Evolutionary conservation across 37 sponge, comb jelly and placozoan species (phyloP), one percentile per base, ranked within the genome.

Genomic region (Ianthella basta): DNA sequence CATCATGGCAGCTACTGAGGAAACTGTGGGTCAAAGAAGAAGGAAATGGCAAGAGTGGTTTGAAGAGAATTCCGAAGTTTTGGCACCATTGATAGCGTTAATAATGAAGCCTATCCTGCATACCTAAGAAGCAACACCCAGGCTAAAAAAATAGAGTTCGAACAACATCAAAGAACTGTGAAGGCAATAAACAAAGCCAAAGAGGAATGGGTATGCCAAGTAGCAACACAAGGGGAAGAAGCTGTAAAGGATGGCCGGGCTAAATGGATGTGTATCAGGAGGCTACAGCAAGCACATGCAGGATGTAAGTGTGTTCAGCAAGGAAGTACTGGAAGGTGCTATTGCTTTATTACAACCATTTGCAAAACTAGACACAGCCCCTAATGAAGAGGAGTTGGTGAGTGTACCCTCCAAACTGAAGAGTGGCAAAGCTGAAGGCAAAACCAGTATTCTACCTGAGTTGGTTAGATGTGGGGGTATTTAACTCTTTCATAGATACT

Each of bases 11-110:
- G 73, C 72, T 70, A 56, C 72, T 70, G 84, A 70, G 84, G 57
- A 24, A 41, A 82, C 65, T 15, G 61, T 69, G 39, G 84, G 84
- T 21, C 29, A 56, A 36, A 78, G 36, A 27, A 73, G 24, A 73
- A 85, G 77, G 40, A 85, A 85, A 4, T 33, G 74, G 37, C 85
- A 60, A 57, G 84, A 84, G 23, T 84, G 84, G 84, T 84, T 84
- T 53, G 55, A 32, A 38, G 83, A 82, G 66, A 83, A 83, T 56
- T 15, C 59, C 15, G 59, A 56, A 56, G 59, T 56, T 18, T 56
- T 56, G 59, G 18, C 59, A 56, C 59, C 59, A 19, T 56, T 56
- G 59, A 56, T 56, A 19, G 59, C 59, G 18, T 15, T 18, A 19
- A 56, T 19, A 56, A 56, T 56, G 59, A 56, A 56, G 59, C 59